Conservation (phyloP, 2,888 invertebrate species). For the Pristionchus exspectatus region DNA sequence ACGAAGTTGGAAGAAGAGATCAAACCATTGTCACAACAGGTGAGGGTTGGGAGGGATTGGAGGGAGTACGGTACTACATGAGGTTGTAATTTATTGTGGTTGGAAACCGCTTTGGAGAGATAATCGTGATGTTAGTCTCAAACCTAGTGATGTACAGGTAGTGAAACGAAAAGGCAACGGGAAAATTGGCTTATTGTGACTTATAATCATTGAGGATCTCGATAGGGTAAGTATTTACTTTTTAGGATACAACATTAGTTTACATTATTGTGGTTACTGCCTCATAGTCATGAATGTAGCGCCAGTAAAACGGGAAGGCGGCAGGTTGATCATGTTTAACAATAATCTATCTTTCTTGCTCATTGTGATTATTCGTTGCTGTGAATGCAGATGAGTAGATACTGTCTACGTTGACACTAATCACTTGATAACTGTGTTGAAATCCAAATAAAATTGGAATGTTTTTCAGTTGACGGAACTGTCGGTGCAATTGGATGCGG, state of each 20-base stretch:
- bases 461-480: slow-evolving; percentile 46
- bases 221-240: background rate
- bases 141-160: background rate
- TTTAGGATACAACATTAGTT: background rate
- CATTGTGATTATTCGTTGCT: too few species aligned
- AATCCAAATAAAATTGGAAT: too few species aligned
- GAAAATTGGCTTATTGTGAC: background rate
- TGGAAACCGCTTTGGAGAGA: background rate
- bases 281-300: background rate
- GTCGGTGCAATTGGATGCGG: background rate
- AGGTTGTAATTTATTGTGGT: background rate
- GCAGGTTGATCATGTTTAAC: background rate
- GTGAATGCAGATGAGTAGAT: too few species aligned
- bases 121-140: background rate
- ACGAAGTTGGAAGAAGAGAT: slow-evolving; percentile 43
- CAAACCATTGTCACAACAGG: background rate
- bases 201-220: background rate
- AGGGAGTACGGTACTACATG: background rate
- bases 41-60: background rate
- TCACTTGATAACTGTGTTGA: too few species aligned
- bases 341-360: too few species aligned
- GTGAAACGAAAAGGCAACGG: background rate
- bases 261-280: background rate
- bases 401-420: too few species aligned
- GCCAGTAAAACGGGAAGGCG: background rate